Evolutionary conservation across 2,113 vertebrate species (phyloP), one percentile per base, ranked within the genome.

Genomic region (Xenopus laevis): DNA sequence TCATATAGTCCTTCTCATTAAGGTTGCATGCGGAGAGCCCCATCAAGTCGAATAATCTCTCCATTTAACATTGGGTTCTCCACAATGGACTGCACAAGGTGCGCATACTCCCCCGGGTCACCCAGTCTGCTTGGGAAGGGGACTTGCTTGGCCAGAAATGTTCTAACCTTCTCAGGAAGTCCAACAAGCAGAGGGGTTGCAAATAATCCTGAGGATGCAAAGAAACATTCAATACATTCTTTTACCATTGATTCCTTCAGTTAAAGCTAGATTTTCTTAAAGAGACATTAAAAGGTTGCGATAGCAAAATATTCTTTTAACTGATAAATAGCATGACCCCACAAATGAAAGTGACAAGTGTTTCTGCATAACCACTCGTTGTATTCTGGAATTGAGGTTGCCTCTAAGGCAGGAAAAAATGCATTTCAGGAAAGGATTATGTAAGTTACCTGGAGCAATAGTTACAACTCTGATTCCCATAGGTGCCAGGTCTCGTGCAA

Each of bases 11-110:
- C 46, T 15, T 46, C 7, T 17, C 33, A 58, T 94, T 82, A 98
- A n/a, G 95, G 95, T 86, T 96, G 95, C 96, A 98, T 93, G 68
- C 94, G 94, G 66, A 98, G 93, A 20, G 91, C 96, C 27, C 96
- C 95, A 8, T 97, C 96, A 80, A 98, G 83, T 18, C 95, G 88
- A 78, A 97, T 94, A 73, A 98, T 92, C 77, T 96, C 95, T 1
- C 95, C 96, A 1, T 98, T 98, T 33, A 98, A 81, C 94, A 98
- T 95, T 53, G 95, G 94, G 79, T 98, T 98, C 87, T 98, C 96
- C 0, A 87, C 92, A 73, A 98, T 83, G 1, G 89, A 81, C 3
- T 93, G 94, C 68, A 97, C 94, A 16, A 97, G 79, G 81, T 98
- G 96, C 13, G 94, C 96, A 13, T 91, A 98, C 72, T 98, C 96